Evolutionary conservation across 1,140 invertebrate genomes (phyloP).

Genomic region (Drosophila lacertosa): DNA sequence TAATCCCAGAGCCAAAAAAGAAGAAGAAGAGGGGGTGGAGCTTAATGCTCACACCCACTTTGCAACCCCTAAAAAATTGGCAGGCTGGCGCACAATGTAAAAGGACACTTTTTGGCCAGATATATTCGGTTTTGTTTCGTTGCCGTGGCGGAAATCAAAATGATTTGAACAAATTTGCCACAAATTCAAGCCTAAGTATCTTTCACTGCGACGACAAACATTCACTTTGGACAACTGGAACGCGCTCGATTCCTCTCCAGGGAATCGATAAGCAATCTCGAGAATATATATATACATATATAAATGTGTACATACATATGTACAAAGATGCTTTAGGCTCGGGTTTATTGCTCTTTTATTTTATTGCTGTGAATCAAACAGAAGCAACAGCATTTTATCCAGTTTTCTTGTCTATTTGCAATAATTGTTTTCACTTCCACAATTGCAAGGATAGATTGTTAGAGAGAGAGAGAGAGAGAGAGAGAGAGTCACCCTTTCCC

Average conservation of each 20-base stretch:
- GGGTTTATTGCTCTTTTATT: conserved; percentile 43
- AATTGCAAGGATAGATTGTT: too few species aligned
- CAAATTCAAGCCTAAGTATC: conserved; percentile 46
- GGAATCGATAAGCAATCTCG: conserved; percentile 48
- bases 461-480: too few species aligned
- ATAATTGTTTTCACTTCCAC: not conserved
- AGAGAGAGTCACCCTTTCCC: too few species aligned
- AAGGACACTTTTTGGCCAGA: conserved; percentile 10
- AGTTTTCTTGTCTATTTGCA: not conserved
- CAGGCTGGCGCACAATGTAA: too few species aligned
- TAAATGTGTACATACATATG: too few species aligned
- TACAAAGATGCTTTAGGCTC: conserved; percentile 4
- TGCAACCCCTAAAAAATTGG: conserved; percentile 46
- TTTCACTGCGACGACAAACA: conserved; percentile 17
- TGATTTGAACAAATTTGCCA: conserved; percentile 67
- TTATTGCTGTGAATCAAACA: not conserved
- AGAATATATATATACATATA: too few species aligned
- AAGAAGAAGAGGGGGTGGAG: too few species aligned
- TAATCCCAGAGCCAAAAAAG: conserved; percentile 2
- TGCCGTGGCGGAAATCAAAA: conserved; percentile 20
- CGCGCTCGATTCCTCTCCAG: conserved; percentile 21
- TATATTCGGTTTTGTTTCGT: conserved; percentile 5
- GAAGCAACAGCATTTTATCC: conserved; percentile 11
- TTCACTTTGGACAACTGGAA: conserved; percentile 21
- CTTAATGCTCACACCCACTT: conserved; percentile 21